A percentile compares a stretch with the other conserved stretches of the same genome.
Conservation (phyloP, 2,888 invertebrate species). For the Ennomos erosarius region DNA sequence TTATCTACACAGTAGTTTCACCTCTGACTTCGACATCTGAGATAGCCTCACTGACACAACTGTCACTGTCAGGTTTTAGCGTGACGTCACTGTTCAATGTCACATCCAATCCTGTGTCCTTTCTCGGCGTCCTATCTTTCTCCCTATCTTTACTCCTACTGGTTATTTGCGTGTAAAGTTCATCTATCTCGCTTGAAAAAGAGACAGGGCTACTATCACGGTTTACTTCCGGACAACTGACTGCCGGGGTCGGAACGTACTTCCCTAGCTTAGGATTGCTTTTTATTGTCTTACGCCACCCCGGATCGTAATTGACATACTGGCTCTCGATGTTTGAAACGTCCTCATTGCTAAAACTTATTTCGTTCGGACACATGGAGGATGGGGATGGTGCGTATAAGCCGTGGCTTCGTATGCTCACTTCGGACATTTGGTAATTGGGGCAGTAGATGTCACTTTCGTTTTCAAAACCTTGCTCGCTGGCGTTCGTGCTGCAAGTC, state of each 20-base stretch:
- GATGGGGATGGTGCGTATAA: conserved; percentile 86
- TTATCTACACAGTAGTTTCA: conserved; percentile 68
- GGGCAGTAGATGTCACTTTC: conserved; percentile 87
- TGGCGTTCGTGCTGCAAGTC: conserved; percentile 77
- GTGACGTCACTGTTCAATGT: conserved; percentile 78
- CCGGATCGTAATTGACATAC: conserved; percentile 85
- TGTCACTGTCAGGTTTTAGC: conserved; percentile 78
- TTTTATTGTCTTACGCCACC: conserved; percentile 78
- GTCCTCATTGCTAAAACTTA: conserved; percentile 80
- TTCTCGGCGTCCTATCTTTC: conserved; percentile 61
- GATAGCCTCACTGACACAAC: conserved; percentile 79
- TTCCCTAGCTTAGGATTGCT: conserved; percentile 73
- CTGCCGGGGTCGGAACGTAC: conserved; percentile 73
- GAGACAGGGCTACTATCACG: conserved; percentile 73
- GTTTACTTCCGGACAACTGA: conserved; percentile 79
- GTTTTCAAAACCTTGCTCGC: conserved; percentile 81
- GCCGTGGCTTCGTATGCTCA: conserved; percentile 87
- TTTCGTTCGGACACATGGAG: conserved; percentile 80
- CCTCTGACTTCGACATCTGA: conserved; percentile 71
- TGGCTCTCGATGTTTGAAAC: conserved; percentile 81
- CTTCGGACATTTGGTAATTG: conserved; percentile 87
- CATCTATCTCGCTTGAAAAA: conserved; percentile 86
- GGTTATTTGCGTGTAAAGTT: conserved; percentile 89
- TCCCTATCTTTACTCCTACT: conserved; percentile 68
- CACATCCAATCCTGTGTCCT: conserved; percentile 66